Percentiles rank a stretch among this genome's conserved stretches.
These are phyloP conservation scores for Saimiri boliviensis DNA, from an alignment of 2,113 vertebrate species.

Conservation along the genomic window DNA sequence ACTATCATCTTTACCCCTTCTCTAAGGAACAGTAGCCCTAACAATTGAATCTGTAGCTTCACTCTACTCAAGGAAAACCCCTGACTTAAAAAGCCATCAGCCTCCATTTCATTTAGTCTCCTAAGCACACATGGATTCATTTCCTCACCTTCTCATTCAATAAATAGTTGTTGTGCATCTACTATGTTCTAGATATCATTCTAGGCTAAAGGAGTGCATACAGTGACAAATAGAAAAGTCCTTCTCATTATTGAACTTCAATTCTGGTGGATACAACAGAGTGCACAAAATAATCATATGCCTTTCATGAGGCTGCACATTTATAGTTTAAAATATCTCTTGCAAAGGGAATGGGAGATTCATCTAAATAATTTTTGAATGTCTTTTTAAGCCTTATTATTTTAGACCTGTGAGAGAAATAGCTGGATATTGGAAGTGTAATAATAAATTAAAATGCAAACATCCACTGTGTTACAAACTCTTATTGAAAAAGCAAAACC, in stretches of 20 bases:
- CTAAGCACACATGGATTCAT: not conserved
- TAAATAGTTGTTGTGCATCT: not conserved
- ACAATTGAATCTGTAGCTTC: not conserved
- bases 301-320: not conserved
- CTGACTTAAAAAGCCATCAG: not conserved
- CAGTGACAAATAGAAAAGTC: not conserved
- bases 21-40: not conserved
- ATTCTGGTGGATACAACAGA: not conserved
- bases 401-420: not conserved
- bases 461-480: not conserved
- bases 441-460: slow-evolving; percentile 7
- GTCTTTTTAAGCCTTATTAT: not conserved
- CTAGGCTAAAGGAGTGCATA: not conserved
- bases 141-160: not conserved
- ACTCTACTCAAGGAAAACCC: not conserved
- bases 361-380: slow-evolving; percentile 4
- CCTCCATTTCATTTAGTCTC: not conserved
- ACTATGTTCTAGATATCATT: not conserved
- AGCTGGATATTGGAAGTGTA: not conserved
- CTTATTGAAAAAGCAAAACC: not conserved
- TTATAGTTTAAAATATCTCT: not conserved
- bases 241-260: not conserved
- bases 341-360: not conserved
- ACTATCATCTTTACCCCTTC: not conserved
- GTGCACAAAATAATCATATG: not conserved